Conservation (phyloP, 2,888 invertebrate genomes). For the Cartodere bifasciata region DNA sequence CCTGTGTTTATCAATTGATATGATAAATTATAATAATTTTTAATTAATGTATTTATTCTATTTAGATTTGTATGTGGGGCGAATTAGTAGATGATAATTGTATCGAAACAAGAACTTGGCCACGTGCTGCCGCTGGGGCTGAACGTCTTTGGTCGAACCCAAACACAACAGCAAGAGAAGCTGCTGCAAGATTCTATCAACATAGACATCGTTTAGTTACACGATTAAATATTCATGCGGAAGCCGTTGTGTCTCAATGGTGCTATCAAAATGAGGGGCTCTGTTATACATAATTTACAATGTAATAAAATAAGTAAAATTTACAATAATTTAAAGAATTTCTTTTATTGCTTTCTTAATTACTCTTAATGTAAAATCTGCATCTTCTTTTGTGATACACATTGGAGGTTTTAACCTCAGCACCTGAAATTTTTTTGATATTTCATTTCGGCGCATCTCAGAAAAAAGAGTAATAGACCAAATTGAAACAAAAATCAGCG, state of each 20-base stretch:
- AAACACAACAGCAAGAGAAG: conserved; percentile 34
- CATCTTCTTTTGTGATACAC: conserved; percentile 79
- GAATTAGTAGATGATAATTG: conserved; percentile 60
- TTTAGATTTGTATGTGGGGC: conserved; percentile 66
- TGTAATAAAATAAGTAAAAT: background rate
- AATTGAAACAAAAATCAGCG: too few species aligned
- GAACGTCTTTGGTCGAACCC: conserved; percentile 76
- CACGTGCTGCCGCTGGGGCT: conserved; percentile 66
- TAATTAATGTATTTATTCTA: too few species aligned
- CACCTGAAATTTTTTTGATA: conserved; percentile 57
- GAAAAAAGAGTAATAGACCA: too few species aligned
- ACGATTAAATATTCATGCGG: conserved; percentile 54
- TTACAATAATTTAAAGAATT: conserved; percentile 2
- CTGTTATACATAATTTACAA: conserved; percentile 30
- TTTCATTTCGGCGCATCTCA: too few species aligned
- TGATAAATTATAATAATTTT: too few species aligned
- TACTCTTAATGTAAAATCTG: conserved; percentile 51
- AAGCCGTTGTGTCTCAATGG: conserved; percentile 63
- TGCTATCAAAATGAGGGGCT: conserved; percentile 58
- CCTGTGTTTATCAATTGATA: too few species aligned
- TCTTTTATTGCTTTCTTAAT: conserved; percentile 18
- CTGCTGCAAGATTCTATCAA: conserved; percentile 51
- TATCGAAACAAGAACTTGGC: conserved; percentile 70
- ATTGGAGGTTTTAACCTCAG: conserved; percentile 90
- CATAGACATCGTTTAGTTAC: conserved; percentile 52